phyloP scores from a whole-genome alignment of 2,113 vertebrate species.

The Cottus gobio region DNA sequence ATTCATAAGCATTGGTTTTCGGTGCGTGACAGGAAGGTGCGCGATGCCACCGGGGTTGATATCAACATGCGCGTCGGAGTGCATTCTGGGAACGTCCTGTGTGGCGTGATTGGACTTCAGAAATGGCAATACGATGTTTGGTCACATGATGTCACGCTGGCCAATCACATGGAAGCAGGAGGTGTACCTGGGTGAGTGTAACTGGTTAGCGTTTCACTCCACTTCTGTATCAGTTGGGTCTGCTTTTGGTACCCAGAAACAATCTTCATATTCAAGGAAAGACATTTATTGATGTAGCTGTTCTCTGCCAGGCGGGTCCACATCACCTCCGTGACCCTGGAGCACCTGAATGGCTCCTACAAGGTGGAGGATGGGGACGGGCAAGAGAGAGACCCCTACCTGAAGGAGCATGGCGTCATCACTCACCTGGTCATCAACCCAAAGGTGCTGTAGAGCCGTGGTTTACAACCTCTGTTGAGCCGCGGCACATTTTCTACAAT shows the following conservation, averaged over 20 bases:
- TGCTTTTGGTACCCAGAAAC: no score
- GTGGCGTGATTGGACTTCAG: slow-evolving; percentile 97
- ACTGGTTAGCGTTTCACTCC: not conserved
- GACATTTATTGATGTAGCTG: not conserved
- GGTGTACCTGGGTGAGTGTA: slow-evolving; percentile 94
- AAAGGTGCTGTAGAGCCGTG: slow-evolving; percentile 86
- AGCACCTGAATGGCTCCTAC: slow-evolving; percentile 93
- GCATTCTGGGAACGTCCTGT: slow-evolving; percentile 97
- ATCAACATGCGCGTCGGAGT: slow-evolving; percentile 98
- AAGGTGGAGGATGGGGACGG: slow-evolving; percentile 96
- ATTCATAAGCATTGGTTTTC: slow-evolving; percentile 30
- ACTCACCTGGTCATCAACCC: slow-evolving; percentile 98
- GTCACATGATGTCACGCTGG: slow-evolving; percentile 97
- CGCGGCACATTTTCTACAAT: no score
- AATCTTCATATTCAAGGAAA: not conserved
- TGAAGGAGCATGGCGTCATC: slow-evolving; percentile 93
- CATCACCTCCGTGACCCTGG: slow-evolving; percentile 95
- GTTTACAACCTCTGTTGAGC: no score
- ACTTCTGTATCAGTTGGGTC: not conserved
- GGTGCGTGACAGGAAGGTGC: slow-evolving; percentile 88
- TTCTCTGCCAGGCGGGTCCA: slow-evolving; percentile 89
- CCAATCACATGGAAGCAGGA: slow-evolving; percentile 98
- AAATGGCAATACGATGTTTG: slow-evolving; percentile 99
- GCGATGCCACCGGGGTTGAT: slow-evolving; percentile 95
- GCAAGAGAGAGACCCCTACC: slow-evolving; percentile 93